Percentiles rank a stretch among this genome's conserved stretches.
These are phyloP conservation scores for Tenualosa thibaudeaui DNA, from an alignment of 2,797 vertebrate species.

Conservation along the genomic window DNA sequence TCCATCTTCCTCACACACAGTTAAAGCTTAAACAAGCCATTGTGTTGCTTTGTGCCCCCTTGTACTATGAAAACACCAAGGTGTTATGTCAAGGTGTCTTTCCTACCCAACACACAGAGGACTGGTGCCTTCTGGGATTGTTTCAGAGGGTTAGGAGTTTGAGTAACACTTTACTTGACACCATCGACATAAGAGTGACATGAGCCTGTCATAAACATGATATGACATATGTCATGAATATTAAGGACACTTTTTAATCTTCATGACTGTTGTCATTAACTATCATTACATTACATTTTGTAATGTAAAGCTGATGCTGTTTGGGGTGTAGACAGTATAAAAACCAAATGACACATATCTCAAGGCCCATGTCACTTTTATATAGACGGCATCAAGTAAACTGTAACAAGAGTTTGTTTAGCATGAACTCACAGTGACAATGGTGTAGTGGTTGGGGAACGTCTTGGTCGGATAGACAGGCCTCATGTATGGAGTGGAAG, in stretches of 20 bases:
- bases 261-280: no score
- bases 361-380: no score
- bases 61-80: not conserved
- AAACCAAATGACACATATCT: no score
- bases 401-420: not conserved
- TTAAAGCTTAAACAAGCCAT: not conserved
- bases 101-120: not conserved
- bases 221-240: no score
- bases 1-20: not conserved
- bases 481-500: constrained; percentile 80
- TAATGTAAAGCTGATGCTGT: no score
- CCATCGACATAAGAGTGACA: no score
- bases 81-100: not conserved
- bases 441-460: constrained; percentile 96
- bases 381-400: no score
- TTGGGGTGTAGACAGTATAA: no score
- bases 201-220: no score
- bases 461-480: constrained; percentile 96
- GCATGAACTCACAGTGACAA: constrained; percentile 85
- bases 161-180: no score
- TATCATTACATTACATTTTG: no score
- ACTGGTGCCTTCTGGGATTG: not conserved
- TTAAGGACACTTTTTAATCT: no score
- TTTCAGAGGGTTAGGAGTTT: not conserved
- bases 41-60: not conserved